A percentile compares a stretch with the other conserved stretches of the same genome.
Evolutionary conservation across 2,888 invertebrate species (phyloP).

Genomic region (Iselma pallidipennis): DNA sequence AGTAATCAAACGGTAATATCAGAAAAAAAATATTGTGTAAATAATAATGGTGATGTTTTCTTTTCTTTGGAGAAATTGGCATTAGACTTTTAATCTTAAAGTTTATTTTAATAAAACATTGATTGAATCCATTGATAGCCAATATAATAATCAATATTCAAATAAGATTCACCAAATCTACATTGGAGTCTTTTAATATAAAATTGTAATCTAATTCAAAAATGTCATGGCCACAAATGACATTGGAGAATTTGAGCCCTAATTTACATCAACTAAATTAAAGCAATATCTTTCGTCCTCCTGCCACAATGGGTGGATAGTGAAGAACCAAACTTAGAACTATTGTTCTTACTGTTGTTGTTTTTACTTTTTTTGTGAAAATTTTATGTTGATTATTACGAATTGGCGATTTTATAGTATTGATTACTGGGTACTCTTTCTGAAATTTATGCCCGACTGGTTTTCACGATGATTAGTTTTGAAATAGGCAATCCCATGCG

Average conservation of each 20-base stretch:
- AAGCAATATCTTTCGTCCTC: constrained; percentile 30
- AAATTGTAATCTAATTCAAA: constrained; percentile 21
- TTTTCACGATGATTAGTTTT: not conserved
- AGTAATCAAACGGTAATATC: too few relatives aligned
- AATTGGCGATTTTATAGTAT: too few relatives aligned
- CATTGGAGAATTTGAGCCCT: constrained; percentile 31
- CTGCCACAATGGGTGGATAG: not conserved
- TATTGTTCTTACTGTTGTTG: not conserved
- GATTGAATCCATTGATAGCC: too few relatives aligned
- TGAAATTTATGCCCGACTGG: not conserved
- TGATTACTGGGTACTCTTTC: not conserved
- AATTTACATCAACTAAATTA: constrained; percentile 41
- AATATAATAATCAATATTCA: not conserved
- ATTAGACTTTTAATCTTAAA: too few relatives aligned
- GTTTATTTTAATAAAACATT: too few relatives aligned
- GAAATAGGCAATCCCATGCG: not conserved
- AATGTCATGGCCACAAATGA: constrained; percentile 23
- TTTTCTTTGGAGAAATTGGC: too few relatives aligned
- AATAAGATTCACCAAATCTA: not conserved
- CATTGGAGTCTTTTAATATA: constrained; percentile 8
- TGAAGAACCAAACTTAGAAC: too few relatives aligned
- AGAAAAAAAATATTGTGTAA: too few relatives aligned
- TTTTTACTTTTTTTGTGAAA: not conserved
- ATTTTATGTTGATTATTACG: not conserved
- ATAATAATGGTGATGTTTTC: too few relatives aligned